A percentile compares a stretch with the other conserved stretches of the same genome.
Conservation (phyloP, 1,140 invertebrate species). For the Pachypeltis micranthus region DNA sequence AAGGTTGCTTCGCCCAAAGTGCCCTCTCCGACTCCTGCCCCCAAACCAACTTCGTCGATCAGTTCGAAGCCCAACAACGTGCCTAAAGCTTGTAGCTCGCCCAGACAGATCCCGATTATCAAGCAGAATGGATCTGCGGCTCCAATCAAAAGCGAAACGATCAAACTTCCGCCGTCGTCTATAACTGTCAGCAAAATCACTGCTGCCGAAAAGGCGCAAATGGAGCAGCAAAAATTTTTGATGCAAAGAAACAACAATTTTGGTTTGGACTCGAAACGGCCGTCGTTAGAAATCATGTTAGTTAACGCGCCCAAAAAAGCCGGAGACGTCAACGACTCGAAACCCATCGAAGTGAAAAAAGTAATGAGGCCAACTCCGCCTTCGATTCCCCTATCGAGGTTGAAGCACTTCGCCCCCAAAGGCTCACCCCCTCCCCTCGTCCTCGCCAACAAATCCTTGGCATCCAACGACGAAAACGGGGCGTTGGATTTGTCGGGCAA, state of each 20-base stretch:
- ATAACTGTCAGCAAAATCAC: constrained; percentile 30
- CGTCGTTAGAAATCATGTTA: constrained; percentile 30
- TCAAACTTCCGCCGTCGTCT: constrained; percentile 27
- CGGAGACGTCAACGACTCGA: background rate
- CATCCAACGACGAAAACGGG: constrained; percentile 15
- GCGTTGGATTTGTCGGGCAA: constrained; percentile 31
- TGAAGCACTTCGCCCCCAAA: constrained; percentile 15
- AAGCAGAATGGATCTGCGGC: constrained; percentile 24
- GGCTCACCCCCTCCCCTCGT: constrained; percentile 3
- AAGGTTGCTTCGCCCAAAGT: background rate
- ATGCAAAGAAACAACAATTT: constrained; percentile 19
- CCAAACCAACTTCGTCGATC: background rate
- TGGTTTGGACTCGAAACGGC: constrained; percentile 24
- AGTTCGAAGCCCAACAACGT: background rate
- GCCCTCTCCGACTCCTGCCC: background rate
- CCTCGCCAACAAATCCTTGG: constrained; percentile 2
- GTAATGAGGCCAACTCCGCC: constrained; percentile 12
- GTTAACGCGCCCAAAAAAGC: constrained; percentile 26
- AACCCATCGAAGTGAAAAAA: constrained; percentile 14
- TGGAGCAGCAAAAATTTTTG: constrained; percentile 28
- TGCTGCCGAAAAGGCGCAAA: constrained; percentile 26
- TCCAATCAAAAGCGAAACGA: constrained; percentile 20
- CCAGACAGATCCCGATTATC: constrained; percentile 21
- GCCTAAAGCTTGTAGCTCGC: constrained; percentile 2
- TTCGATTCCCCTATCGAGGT: constrained; percentile 15